Conservation (phyloP, 2,797 vertebrate genomes). For the Bovichtus diacanthus region DNA sequence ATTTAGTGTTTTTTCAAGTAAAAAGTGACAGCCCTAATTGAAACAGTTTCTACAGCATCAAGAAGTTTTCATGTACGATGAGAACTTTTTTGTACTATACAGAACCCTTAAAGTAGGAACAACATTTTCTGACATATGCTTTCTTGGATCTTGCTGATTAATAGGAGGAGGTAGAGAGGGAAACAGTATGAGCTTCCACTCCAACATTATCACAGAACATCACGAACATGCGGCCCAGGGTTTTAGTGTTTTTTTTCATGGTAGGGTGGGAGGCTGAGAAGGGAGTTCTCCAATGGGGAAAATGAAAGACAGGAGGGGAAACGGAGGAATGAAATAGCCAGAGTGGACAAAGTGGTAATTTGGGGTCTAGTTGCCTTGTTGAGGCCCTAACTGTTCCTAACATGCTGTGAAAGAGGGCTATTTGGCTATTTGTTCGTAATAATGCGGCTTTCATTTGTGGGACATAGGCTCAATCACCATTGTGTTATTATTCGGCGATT, state of each 20-base stretch:
- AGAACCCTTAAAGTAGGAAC: slow-evolving; percentile 1
- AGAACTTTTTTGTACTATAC: not conserved
- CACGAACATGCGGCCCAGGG: slow-evolving; percentile 33
- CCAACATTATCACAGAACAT: slow-evolving; percentile 49
- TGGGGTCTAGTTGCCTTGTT: slow-evolving; percentile 59
- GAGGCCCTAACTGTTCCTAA: slow-evolving; percentile 46
- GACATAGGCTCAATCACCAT: no score
- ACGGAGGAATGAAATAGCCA: slow-evolving; percentile 23
- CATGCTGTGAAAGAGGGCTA: slow-evolving; percentile 46
- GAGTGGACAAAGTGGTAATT: slow-evolving; percentile 58
- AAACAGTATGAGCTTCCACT: slow-evolving; percentile 25
- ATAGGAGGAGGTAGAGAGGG: slow-evolving; percentile 41
- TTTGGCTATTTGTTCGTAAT: slow-evolving; percentile 10
- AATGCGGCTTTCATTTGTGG: no score
- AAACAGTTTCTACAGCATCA: not conserved
- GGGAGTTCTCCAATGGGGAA: slow-evolving; percentile 49
- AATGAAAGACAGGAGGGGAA: slow-evolving; percentile 67
- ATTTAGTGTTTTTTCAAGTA: not conserved
- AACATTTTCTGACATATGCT: slow-evolving; percentile 18
- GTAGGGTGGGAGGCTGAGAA: slow-evolving; percentile 59
- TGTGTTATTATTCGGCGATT: no score
- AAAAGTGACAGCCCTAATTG: not conserved
- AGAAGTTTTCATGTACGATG: not conserved
- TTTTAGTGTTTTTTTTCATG: slow-evolving; percentile 51
- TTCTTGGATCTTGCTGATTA: slow-evolving; percentile 34